Percentiles rank a stretch among this genome's conserved stretches.
phyloP scores from a whole-genome alignment of 2,113 vertebrate genomes.

The Thryonomys swinderianus region DNA sequence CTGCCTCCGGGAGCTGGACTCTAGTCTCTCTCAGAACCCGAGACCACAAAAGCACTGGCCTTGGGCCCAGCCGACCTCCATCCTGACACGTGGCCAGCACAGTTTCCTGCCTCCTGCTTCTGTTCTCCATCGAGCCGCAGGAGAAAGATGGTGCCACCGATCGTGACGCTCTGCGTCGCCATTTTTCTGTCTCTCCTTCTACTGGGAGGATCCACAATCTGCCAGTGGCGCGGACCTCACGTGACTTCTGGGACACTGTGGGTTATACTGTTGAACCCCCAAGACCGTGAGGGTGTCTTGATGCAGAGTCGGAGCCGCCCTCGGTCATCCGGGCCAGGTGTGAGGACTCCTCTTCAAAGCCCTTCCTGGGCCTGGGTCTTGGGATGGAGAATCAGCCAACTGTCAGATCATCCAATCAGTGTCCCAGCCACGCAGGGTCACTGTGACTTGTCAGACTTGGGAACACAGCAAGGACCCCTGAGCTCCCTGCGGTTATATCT shows the following conservation, averaged over 20 bases:
- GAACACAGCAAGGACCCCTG: background rate
- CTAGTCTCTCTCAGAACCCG: background rate
- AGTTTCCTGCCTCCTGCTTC: background rate
- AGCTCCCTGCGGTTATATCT: background rate
- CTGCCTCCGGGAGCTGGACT: background rate
- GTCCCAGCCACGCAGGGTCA: background rate
- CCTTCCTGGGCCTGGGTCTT: background rate
- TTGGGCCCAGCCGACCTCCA: background rate
- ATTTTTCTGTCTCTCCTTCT: background rate
- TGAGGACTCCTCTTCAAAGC: background rate
- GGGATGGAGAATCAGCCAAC: background rate
- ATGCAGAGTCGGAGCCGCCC: background rate
- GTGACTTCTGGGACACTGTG: background rate
- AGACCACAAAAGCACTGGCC: background rate
- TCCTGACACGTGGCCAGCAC: background rate
- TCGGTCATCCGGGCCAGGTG: background rate
- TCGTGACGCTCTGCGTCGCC: background rate
- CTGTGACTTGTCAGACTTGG: background rate
- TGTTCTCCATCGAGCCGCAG: background rate
- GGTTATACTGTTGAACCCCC: background rate
- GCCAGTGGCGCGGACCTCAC: background rate
- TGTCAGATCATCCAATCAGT: rapidly evolving
- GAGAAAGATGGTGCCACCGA: no score
- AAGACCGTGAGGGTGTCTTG: background rate
- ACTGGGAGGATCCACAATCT: background rate